These are phyloP conservation scores for Pteronotus mesoamericanus DNA, from an alignment of 2,797 vertebrate genomes.

Conservation along the genomic window DNA sequence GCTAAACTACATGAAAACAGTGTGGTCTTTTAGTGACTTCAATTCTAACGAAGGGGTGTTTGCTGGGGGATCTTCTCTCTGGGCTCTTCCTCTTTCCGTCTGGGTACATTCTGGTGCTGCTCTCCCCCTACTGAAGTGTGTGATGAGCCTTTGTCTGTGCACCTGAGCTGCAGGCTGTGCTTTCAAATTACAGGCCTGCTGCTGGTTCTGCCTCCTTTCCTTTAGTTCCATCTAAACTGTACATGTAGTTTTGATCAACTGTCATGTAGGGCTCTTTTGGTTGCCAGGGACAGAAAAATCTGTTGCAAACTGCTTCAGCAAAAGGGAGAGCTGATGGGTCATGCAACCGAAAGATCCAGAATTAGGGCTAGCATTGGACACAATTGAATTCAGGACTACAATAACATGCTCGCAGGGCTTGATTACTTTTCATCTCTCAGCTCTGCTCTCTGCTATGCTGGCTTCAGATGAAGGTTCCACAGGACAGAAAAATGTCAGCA, in stretches of 20 bases:
- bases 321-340: slow-evolving; percentile 5
- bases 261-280: neutral
- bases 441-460: neutral
- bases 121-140: neutral
- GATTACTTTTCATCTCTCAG: neutral
- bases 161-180: neutral
- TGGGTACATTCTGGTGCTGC: neutral
- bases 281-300: slow-evolving; percentile 3
- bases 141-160: neutral
- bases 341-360: neutral
- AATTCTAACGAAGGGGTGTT: neutral
- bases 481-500: neutral
- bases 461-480: neutral
- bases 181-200: neutral
- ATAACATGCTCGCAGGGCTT: neutral
- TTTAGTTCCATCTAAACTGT: neutral
- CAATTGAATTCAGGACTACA: neutral
- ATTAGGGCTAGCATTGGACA: neutral
- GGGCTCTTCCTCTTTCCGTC: neutral
- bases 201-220: neutral
- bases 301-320: neutral
- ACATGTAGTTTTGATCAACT: neutral
- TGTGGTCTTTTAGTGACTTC: neutral
- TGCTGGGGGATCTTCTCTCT: slow-evolving; percentile 23
- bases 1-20: neutral